phyloP scores from a whole-genome alignment of 1,140 invertebrate species.

The Polypedilum vanderplanki region DNA sequence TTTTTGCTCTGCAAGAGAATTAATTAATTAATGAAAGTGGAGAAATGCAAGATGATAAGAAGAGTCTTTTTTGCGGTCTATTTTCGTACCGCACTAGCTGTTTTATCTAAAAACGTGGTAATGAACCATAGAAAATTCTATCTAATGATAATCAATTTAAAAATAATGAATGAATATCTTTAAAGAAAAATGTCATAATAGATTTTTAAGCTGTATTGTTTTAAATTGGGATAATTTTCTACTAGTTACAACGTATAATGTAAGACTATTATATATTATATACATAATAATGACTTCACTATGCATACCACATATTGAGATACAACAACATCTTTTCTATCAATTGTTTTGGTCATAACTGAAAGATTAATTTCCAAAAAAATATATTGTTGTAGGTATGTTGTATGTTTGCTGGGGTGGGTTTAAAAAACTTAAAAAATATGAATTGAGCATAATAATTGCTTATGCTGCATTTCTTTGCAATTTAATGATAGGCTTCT shows the following conservation, averaged over 20 bases:
- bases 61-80: background rate
- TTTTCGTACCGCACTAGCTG: background rate
- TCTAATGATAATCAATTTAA: constrained; percentile 19
- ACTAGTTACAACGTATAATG: background rate
- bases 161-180: background rate
- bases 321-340: too few species aligned
- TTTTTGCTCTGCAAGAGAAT: too few species aligned
- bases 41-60: background rate
- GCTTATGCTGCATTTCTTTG: constrained; percentile 4
- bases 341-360: too few species aligned
- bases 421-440: too few species aligned
- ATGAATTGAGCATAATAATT: background rate
- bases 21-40: too few species aligned
- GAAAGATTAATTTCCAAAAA: too few species aligned
- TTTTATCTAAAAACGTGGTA: background rate
- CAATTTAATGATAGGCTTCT: constrained; percentile 12
- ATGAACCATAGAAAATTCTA: background rate
- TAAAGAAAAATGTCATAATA: constrained; percentile 19
- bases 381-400: too few species aligned
- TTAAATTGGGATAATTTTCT: constrained; percentile 4
- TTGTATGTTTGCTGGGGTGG: too few species aligned
- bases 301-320: too few species aligned
- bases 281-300: too few species aligned
- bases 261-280: background rate
- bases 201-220: constrained; percentile 9